Conservation (phyloP, 2,888 invertebrate genomes). For the Amorpha juglandis region DNA sequence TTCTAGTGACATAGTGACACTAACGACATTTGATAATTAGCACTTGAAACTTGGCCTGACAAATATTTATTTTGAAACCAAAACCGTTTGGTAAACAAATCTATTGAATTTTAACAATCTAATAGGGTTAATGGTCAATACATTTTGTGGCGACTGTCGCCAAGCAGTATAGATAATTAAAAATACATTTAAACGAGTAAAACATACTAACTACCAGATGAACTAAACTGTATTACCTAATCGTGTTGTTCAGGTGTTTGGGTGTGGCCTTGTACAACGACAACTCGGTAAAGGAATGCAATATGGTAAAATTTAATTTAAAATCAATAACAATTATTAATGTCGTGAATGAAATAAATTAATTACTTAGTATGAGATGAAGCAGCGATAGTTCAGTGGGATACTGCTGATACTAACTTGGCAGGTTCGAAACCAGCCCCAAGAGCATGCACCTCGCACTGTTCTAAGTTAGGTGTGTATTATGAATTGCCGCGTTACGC, state of each 20-base stretch:
- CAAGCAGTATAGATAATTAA: not conserved
- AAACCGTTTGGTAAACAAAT: slow-evolving; percentile 18
- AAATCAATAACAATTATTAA: too few relatives aligned
- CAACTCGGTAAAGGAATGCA: not conserved
- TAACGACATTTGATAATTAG: slow-evolving; percentile 50
- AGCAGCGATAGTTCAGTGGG: too few relatives aligned
- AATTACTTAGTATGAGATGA: too few relatives aligned
- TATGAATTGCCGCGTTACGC: too few relatives aligned
- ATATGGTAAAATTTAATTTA: not conserved
- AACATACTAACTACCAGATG: not conserved
- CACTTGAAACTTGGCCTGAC: slow-evolving; percentile 31
- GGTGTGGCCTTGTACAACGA: not conserved
- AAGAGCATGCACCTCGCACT: too few relatives aligned
- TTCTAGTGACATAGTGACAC: slow-evolving; percentile 17
- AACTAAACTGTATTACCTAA: not conserved
- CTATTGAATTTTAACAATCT: slow-evolving; percentile 8
- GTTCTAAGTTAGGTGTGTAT: too few relatives aligned
- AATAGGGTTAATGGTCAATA: slow-evolving; percentile 8
- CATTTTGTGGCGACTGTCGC: not conserved
- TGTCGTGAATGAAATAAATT: too few relatives aligned
- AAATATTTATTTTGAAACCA: slow-evolving; percentile 12
- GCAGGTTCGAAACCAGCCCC: too few relatives aligned
- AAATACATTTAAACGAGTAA: not conserved
- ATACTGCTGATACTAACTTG: too few relatives aligned
- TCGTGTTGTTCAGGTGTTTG: not conserved